Base-by-base conservation (phyloP, 2,113 vertebrate genomes). In the Istiophorus platypterus region DNA sequence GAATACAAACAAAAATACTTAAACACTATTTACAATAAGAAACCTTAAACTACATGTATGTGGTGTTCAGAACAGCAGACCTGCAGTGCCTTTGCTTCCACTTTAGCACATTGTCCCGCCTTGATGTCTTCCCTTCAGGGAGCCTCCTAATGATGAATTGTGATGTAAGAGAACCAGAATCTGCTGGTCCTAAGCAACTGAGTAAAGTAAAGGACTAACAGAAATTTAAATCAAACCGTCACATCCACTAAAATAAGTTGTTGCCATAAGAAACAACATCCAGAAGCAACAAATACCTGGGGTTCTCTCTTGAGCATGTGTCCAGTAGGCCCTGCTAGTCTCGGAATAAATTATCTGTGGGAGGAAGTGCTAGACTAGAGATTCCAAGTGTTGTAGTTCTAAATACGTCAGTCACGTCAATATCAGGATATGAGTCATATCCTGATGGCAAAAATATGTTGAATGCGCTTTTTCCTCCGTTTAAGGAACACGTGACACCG, bases 51-150 rank as follows among this genome's bases (percentile, higher is more conserved):
- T 26, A 9, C 22, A 7, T 34, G 17, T 39, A 18, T 63, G 37
- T 68, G 57, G 11, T 76, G 51, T 18, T 84, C 9, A 71, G 52
- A 56, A 22, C 45, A 70, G 58, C 62, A 65, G 29, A 10, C 22
- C 57, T 17, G 15, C 29, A 51, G 29, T 72, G 45, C 39, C 22
- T 76, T 59, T 56, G 49, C 54, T 56, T 58, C 42, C 72, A 59
- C 17, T 15, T 70, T 24, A 27, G 34, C 67, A 29, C 37, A 47
- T 2, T 34, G 5, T 42, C 41, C 61, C 47, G 42, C 22, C 41
- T 45, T 22, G 37, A 63, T 42, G 14, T 63, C 51, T 58, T 34
- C 24, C 29, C 45, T 62, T 63, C 4, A 41, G 22, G 58, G 29
- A 58, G 34, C 27, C 13, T 61, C 31, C 24, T 4, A 15, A 39